Base-by-base conservation (phyloP, 2,888 invertebrate species). In the Synergus laeviventris region DNA sequence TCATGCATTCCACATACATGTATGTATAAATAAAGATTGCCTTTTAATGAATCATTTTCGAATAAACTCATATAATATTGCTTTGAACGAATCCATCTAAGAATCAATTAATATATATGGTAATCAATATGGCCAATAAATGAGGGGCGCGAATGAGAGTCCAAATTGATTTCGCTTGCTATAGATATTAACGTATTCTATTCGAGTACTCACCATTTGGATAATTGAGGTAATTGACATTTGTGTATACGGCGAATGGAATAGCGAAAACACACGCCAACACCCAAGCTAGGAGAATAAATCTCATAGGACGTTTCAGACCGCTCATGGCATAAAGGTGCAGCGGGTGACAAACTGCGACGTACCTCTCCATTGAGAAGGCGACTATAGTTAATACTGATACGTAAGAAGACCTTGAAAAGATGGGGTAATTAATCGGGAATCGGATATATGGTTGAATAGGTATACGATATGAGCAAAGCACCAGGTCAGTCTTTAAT, bases 321-420 rank as follows among this genome's bases (percentile, higher is more conserved):
- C 96, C 96, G 0, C 96, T 95, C 94, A 97, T 95, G 49, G 95
- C 94, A 91, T 96, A 96, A 79, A 96, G 93, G 88, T 95, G 94
- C 70, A 97, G 91, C 0, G 97, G 97, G 89, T 97, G 96, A 89
- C 97, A 97, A 86, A 97, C 97, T 42, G 97, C 97, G 83, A 97
- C 91, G 91, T 97, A 97, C 21, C 97, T 93, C 91, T 97, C 97
- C 91, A 96, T 94, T 0, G 97, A 97, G 91, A 97, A 97, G 4
- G 97, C 96, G 62, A 97, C 96, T 85, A 97, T 97, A 38, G 97
- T 97, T 88, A 97, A 91, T 75, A 97, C 96, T 7, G 97, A 97
- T 1, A 96, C 97, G 91, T 97, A 97, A 0, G 96, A 95, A 1
- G 96, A 96, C 90, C 96, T 96, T 92, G 36, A 92, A 92, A 73